Percentiles rank a stretch among this genome's conserved stretches.
Evolutionary conservation across 2,888 invertebrate species (phyloP).

Genomic region (Himalopsyche anomala): DNA sequence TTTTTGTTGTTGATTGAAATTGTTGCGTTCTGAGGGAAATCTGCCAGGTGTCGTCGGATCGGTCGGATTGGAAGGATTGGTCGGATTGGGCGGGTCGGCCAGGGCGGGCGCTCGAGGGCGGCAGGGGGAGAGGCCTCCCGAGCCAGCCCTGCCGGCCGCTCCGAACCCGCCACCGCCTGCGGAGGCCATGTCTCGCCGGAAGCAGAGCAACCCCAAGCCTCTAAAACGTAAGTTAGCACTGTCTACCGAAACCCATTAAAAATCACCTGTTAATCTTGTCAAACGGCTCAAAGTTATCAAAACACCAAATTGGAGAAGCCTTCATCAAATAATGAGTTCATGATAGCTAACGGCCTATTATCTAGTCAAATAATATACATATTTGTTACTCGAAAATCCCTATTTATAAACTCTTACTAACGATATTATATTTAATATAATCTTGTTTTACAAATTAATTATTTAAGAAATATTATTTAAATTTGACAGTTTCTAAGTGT

Average conservation of each 20-base stretch:
- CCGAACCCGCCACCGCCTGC: slow-evolving; percentile 64
- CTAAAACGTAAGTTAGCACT: slow-evolving; percentile 88
- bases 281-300: too few species aligned
- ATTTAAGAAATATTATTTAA: too few species aligned
- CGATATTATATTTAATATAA: too few species aligned
- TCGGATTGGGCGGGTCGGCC: slow-evolving; percentile 60
- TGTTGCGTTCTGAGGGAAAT: slow-evolving; percentile 19
- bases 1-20: slow-evolving; percentile 44
- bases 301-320: too few species aligned
- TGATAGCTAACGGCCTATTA: too few species aligned
- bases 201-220: slow-evolving; percentile 97
- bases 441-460: too few species aligned
- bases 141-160: slow-evolving; percentile 56
- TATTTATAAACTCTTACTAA: too few species aligned
- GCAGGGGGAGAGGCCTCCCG: slow-evolving; percentile 65
- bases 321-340: too few species aligned
- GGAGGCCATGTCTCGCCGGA: slow-evolving; percentile 91
- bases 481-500: too few species aligned
- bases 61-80: slow-evolving; percentile 40
- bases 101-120: slow-evolving; percentile 59
- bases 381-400: too few species aligned
- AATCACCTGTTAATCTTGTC: not conserved
- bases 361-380: too few species aligned
- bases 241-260: not conserved
- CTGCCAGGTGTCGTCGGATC: slow-evolving; percentile 29